Evolutionary conservation across 1,140 invertebrate genomes (phyloP), one percentile per base, ranked within the genome.

Genomic region (Mizuhopecten yessoensis): DNA sequence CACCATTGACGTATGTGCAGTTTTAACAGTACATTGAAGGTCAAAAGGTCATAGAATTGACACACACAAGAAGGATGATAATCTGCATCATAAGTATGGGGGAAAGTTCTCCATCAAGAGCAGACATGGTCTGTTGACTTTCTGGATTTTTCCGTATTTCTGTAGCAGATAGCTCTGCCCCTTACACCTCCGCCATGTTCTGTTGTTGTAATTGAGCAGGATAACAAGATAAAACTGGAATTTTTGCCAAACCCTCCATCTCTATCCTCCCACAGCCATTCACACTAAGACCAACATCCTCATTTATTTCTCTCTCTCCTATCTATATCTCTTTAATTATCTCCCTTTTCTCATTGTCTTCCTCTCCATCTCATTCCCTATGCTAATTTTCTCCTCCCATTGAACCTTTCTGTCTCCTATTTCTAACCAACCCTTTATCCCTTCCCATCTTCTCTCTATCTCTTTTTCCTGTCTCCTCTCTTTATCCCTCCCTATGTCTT

Each of bases 171-270:
- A 75, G 29, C 23, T 75, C 23, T 75, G 5, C 23, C 23, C 45
- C 57, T 75, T 75, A 75, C 57, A 75, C 57, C 45, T 29, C n/a
- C 57, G n/a, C n/a, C 57, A 75, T 75, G 57, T 75, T 75, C 23
- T 75, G 57, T 75, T n/a, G 57, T 75, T 29, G 57, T 75, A 75
- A 75, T 75, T n/a, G n/a, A 29, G 57, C 29, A n/a, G 57, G 57
- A 75, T 75, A 75, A 75, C 57, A 75, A 75, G 57, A 75, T 75
- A 75, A 75, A 75, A 75, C 23, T 75, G 57, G 57, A 75, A 75
- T 29, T 23, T 5, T 29, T 75, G 57, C 57, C 57, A 75, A 75
- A 5, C 29, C 9, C 17, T 45, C 42, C 17, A 45, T 29, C 57
- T 75, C 57, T 5, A n/a, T 75, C 57, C 57, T 75, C 57, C 57